phyloP scores from a whole-genome alignment of 2,113 vertebrate genomes.

The Silurus glanis region DNA sequence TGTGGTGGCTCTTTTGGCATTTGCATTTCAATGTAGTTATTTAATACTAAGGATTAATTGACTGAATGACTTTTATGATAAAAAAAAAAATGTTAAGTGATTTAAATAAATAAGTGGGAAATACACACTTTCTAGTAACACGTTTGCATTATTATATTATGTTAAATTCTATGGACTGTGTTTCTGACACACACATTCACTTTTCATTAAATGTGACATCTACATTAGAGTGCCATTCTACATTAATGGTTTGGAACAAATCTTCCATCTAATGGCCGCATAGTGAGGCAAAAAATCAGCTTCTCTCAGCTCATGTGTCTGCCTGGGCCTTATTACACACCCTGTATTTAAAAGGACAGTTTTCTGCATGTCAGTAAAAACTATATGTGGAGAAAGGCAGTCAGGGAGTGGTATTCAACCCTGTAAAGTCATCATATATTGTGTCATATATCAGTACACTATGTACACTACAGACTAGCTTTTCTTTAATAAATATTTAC shows the following conservation, averaged over 20 bases:
- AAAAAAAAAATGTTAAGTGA: neutral
- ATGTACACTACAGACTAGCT: neutral
- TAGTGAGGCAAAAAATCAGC: conserved; percentile 23
- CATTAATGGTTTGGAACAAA: conserved; percentile 20
- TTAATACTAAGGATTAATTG: neutral
- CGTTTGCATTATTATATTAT: neutral
- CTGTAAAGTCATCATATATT: neutral
- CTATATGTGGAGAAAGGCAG: neutral
- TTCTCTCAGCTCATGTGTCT: conserved; percentile 15
- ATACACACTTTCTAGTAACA: neutral
- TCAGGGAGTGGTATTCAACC: neutral
- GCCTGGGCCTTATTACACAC: conserved; percentile 30
- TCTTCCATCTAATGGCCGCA: conserved; percentile 36
- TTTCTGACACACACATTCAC: neutral
- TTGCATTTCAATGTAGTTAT: neutral
- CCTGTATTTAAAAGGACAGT: conserved; percentile 11
- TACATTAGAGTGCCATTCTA: neutral
- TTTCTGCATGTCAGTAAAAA: conserved; percentile 21
- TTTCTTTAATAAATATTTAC: neutral
- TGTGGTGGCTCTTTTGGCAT: conserved; percentile 8
- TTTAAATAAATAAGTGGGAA: neutral
- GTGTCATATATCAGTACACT: neutral
- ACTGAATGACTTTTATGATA: neutral
- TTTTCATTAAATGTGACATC: neutral
- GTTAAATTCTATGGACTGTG: neutral